phyloP scores from a whole-genome alignment of 2,888 invertebrate genomes.

The Nemoura dubitans region DNA sequence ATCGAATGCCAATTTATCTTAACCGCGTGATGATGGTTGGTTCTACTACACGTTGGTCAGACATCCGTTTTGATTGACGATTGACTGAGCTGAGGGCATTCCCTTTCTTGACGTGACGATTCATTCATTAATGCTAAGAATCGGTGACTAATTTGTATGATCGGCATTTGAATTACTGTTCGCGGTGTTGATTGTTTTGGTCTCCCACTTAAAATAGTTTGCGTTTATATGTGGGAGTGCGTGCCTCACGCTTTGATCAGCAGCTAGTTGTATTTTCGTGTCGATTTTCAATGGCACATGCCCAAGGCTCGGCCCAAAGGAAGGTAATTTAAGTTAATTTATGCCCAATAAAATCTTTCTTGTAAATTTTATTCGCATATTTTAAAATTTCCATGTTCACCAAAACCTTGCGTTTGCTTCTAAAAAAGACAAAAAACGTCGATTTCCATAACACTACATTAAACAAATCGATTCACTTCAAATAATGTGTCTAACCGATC shows the following conservation, averaged over 20 bases:
- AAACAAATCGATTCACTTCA: not conserved
- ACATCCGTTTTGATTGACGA: not conserved
- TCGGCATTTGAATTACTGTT: not conserved
- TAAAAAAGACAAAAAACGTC: not conserved
- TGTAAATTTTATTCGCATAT: not conserved
- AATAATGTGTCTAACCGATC: too few species aligned
- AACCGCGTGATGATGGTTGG: not conserved
- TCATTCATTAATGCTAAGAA: not conserved
- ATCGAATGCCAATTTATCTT: slow-evolving; percentile 21
- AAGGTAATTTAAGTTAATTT: not conserved
- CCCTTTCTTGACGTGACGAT: not conserved
- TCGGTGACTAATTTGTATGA: not conserved
- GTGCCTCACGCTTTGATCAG: not conserved
- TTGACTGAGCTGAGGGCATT: not conserved
- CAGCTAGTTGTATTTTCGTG: not conserved
- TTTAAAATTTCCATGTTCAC: not conserved
- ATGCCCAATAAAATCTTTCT: not conserved
- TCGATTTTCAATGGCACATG: not conserved
- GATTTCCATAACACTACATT: not conserved
- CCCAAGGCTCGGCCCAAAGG: not conserved
- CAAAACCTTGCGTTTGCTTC: not conserved
- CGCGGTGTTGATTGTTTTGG: not conserved
- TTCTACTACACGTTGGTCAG: not conserved
- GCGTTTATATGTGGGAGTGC: not conserved
- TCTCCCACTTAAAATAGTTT: not conserved